phyloP scores from a whole-genome alignment of 2,113 vertebrate species.

The Anhinga rufa region DNA sequence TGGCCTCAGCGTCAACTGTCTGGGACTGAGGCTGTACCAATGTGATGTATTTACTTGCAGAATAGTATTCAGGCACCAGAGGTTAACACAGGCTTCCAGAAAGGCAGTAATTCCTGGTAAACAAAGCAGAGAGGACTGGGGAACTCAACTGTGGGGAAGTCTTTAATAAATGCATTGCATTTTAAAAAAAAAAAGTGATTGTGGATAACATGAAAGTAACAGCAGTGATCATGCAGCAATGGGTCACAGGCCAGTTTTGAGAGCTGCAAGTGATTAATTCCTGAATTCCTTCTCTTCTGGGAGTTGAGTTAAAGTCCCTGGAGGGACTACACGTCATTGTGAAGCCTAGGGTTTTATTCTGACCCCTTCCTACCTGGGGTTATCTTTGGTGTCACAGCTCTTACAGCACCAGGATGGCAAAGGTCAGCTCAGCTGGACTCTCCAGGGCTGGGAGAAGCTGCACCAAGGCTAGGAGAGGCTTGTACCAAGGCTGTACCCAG shows the following conservation, averaged over 20 bases:
- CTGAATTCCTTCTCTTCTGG: neutral
- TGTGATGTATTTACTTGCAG: neutral
- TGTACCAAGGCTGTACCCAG: neutral
- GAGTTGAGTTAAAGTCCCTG: neutral
- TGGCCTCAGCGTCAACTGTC: neutral
- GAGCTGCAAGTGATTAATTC: neutral
- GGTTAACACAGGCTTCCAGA: neutral
- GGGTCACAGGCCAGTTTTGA: neutral
- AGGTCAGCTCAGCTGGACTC: neutral
- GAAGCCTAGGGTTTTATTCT: neutral
- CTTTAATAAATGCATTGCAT: neutral
- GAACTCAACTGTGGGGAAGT: neutral
- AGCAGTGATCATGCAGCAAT: neutral
- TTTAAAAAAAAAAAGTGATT: neutral
- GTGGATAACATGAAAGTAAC: neutral
- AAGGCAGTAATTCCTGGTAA: neutral
- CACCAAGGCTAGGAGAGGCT: neutral
- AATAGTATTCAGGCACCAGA: neutral
- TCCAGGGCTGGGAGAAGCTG: neutral
- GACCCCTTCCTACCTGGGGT: neutral
- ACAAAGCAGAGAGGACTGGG: neutral
- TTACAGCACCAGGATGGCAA: neutral
- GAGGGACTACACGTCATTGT: neutral
- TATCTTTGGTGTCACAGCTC: neutral
- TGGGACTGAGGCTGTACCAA: neutral